A percentile compares a stretch with the other conserved stretches of the same genome.
Conservation (phyloP, 2,797 vertebrate genomes). For the Dicrostonyx torquatus region DNA sequence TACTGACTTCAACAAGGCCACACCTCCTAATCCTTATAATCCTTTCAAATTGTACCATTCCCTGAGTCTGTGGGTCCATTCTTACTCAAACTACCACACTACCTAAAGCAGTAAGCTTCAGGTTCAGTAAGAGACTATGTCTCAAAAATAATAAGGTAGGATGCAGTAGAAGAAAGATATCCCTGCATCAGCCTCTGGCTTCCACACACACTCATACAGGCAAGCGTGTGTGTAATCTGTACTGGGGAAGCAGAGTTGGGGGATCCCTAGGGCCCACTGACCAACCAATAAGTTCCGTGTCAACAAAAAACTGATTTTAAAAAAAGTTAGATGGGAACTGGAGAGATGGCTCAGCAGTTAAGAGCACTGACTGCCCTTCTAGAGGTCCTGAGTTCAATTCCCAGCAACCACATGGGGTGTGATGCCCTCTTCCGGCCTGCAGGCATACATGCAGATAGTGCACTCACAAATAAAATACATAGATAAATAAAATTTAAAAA, state of each 20-base stretch:
- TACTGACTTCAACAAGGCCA: neutral
- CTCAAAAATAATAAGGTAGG: neutral
- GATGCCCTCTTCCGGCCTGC: neutral
- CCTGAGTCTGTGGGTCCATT: neutral
- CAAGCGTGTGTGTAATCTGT: neutral
- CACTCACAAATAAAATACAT: neutral
- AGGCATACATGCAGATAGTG: neutral
- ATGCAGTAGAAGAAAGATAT: neutral
- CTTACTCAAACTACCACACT: neutral
- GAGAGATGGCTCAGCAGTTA: neutral
- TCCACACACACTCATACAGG: neutral
- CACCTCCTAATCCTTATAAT: neutral
- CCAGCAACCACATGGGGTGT: neutral
- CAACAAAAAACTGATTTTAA: neutral
- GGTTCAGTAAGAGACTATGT: neutral
- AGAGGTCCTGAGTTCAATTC: neutral
- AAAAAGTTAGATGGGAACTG: neutral
- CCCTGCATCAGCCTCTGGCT: neutral
- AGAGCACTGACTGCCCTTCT: neutral
- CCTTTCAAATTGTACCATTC: neutral
- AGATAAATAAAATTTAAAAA: neutral
- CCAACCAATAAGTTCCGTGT: neutral
- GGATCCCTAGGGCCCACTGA: neutral
- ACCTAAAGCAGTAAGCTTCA: neutral
- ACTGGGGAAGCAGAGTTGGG: neutral